Percentiles rank a stretch among this genome's conserved stretches.
These are phyloP conservation scores for Oscheius sp. DNA, from an alignment of 2,888 invertebrate species.

Conservation along the genomic window DNA sequence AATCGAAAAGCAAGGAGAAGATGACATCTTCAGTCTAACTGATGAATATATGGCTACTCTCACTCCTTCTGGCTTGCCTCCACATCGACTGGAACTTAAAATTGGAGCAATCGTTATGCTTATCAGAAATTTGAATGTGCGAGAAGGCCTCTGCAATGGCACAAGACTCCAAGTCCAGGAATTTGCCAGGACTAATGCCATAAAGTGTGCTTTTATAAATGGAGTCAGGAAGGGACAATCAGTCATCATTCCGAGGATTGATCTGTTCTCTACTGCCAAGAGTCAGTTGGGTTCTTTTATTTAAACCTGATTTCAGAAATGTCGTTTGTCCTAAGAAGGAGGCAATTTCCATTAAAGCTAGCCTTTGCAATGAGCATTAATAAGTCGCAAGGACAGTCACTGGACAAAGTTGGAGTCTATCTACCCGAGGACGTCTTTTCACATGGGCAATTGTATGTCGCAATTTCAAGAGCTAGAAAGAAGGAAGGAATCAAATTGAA, in stretches of 20 bases:
- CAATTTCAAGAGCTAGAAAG: background rate
- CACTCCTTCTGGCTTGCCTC: slow-evolving; percentile 31
- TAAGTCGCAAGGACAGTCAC: background rate
- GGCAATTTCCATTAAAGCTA: background rate
- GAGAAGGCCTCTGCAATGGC: slow-evolving; percentile 1
- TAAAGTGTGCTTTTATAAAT: slow-evolving; percentile 13
- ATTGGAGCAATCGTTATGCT: slow-evolving; percentile 4
- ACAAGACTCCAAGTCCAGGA: background rate
- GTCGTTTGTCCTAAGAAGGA: background rate
- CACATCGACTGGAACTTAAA: slow-evolving; percentile 12
- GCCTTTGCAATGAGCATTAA: background rate
- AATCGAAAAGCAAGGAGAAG: background rate
- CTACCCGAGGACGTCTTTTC: background rate
- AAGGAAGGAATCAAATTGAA: too few species aligned
- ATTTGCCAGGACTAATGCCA: background rate
- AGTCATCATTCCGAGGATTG: slow-evolving; percentile 10
- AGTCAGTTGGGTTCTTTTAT: too few species aligned
- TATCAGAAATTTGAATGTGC: background rate
- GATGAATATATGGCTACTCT: slow-evolving; percentile 24
- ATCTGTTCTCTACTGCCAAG: too few species aligned
- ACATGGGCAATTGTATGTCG: background rate
- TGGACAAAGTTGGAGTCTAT: background rate
- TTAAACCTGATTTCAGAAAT: too few species aligned
- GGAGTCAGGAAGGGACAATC: background rate
- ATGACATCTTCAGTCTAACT: background rate